These are phyloP conservation scores for Microcaecilia unicolor DNA, from an alignment of 2,797 vertebrate genomes.

Conservation along the genomic window DNA sequence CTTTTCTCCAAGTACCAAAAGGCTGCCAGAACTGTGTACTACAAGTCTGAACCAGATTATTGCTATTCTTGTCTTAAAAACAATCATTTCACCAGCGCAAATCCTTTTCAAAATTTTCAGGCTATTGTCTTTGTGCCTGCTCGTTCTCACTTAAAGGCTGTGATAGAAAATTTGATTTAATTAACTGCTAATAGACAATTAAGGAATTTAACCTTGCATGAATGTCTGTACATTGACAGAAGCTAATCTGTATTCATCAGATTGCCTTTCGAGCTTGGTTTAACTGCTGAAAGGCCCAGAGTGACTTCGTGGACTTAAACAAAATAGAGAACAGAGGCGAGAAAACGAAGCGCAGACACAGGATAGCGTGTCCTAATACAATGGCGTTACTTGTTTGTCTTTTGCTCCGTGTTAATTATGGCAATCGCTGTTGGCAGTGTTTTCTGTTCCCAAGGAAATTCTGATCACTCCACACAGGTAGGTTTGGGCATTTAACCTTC, in stretches of 20 bases:
- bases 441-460: not conserved
- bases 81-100: not conserved
- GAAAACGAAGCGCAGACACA: no score
- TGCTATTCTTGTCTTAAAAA: not conserved
- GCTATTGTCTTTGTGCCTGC: not conserved
- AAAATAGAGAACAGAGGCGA: no score
- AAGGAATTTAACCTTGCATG: not conserved
- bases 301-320: not conserved
- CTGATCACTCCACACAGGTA: not conserved
- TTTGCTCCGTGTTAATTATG: no score
- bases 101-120: not conserved
- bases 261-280: not conserved
- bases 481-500: not conserved
- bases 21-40: conserved; percentile 13
- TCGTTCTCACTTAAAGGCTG: not conserved
- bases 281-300: not conserved
- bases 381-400: no score
- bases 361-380: no score
- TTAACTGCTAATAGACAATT: conserved; percentile 5
- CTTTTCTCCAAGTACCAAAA: no score
- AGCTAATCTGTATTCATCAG: not conserved
- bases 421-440: rapidly evolving
- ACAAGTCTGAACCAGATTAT: no score
- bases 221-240: rapidly evolving
- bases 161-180: not conserved